Percentiles rank a stretch among this genome's conserved stretches.
phyloP scores from a whole-genome alignment of 2,797 vertebrate species.

The Acanthis flammea region DNA sequence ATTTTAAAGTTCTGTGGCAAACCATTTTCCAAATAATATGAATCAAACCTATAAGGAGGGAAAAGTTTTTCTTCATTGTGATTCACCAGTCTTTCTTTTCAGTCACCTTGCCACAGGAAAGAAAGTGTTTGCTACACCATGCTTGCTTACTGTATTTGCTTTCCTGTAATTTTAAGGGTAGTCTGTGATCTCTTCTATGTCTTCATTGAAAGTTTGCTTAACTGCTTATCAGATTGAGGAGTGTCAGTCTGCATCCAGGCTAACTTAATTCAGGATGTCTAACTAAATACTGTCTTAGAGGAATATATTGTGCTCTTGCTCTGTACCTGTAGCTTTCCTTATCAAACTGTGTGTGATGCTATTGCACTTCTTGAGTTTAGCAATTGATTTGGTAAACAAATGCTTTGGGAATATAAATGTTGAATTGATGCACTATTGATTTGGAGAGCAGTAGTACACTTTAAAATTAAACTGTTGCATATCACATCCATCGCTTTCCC shows the following conservation, averaged over 20 bases:
- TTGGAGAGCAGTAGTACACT: neutral
- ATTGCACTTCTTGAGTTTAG: neutral
- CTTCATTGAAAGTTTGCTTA: neutral
- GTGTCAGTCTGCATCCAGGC: neutral
- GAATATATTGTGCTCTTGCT: neutral
- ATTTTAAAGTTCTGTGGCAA: neutral
- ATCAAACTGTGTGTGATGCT: neutral
- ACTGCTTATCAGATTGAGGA: neutral
- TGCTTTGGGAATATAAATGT: neutral
- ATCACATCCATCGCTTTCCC: neutral
- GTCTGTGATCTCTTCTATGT: neutral
- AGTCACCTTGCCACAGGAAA: neutral
- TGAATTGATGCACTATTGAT: neutral
- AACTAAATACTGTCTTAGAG: rapidly evolving
- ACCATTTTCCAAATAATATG: neutral
- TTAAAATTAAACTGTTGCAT: neutral
- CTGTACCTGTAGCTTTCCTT: neutral
- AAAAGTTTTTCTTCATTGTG: neutral
- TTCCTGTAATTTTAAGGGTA: neutral
- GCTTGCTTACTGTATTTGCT: neutral
- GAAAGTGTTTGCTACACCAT: neutral
- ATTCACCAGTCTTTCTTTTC: neutral
- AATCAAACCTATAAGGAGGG: neutral
- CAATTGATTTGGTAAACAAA: neutral
- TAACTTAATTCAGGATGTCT: neutral